Percentiles rank a stretch among this genome's conserved stretches.
phyloP scores from a whole-genome alignment of 2,888 invertebrate genomes.

The Charanyca ferruginea region DNA sequence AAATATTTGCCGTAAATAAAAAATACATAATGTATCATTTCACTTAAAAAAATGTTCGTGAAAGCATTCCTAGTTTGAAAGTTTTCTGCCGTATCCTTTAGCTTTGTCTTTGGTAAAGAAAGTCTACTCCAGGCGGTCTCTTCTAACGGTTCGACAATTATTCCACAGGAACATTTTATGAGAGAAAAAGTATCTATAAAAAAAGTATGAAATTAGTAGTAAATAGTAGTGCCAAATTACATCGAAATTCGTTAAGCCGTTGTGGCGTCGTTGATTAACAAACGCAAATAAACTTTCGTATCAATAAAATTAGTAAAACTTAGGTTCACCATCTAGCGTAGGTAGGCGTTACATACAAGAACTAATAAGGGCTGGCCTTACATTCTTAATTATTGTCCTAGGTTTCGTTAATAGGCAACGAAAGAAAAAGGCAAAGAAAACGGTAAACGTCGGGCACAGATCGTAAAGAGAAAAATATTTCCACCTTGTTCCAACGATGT shows the following conservation, averaged over 20 bases:
- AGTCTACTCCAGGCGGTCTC: conserved; percentile 9
- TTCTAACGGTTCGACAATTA: conserved; percentile 1
- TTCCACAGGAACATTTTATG: no score
- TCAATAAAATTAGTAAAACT: background rate
- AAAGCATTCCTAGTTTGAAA: conserved; percentile 30
- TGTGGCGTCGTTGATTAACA: background rate
- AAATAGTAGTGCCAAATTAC: no score
- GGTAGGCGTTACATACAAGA: conserved; percentile 16
- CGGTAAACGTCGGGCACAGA: background rate
- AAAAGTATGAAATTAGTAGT: no score
- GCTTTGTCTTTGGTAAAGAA: conserved; percentile 25
- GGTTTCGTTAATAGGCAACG: conserved; percentile 8
- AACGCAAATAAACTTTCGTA: background rate
- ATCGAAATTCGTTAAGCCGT: no score
- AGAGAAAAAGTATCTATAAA: no score
- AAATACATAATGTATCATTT: conserved; percentile 16
- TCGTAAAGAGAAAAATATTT: conserved; percentile 12
- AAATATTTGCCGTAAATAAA: conserved; percentile 13
- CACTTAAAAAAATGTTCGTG: conserved; percentile 23
- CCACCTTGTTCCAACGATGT: background rate
- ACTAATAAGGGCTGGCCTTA: conserved; percentile 20
- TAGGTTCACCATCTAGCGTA: conserved; percentile 1
- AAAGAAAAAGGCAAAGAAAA: conserved; percentile 11
- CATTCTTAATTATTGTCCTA: conserved; percentile 33
- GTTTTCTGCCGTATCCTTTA: conserved; percentile 5